Base-by-base conservation (phyloP, 2,113 vertebrate species). In the Rhagologus leucostigma region DNA sequence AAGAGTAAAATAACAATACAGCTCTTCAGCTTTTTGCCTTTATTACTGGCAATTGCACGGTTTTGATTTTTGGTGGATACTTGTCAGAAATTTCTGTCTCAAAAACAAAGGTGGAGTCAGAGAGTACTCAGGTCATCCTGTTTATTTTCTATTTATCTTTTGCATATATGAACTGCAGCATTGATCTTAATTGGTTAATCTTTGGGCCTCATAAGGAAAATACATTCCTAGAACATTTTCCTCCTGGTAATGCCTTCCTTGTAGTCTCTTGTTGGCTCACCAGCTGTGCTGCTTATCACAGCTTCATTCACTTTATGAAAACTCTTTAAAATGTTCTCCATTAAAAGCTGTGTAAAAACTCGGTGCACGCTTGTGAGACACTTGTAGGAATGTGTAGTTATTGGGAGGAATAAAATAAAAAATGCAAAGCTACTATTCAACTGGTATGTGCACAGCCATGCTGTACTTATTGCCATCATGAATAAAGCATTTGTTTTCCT, bases 401-500 rank as follows among this genome's bases (percentile, higher is more conserved):
- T 88, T 95, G 55, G 63, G 63, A 87, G 63, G 42, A 90, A 95
- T 91, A 73, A 93, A 93, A 86, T 92, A 90, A 88, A 85, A 94
- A 94, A 92, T 94, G 39, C 71, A 92, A 86, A 93, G 46, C 46
- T 88, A 37, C 53, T 50, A 49, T 76, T 87, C 26, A 65, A 13
- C 46, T 73, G 30, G 33, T 91, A 83, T 63, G 30, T 80, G 55
- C 56, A 89, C 47, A 85, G 60, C 37, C 47, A 73, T 67, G 27
- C 55, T 85, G 67, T 87, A 79, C 41, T 94, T 89, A 89, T 46
- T 93, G 41, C 74, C 86, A 65, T 77, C 84, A 90, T 91, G 84
- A 95, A 94, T 90, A 95, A 90, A 80, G 85, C 55, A 93, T 93
- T 95, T 94, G 84, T 93, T 94, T 95, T 93, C 62, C 87, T 85